Evolutionary conservation across 2,888 invertebrate species (phyloP).

Genomic region (Dolichopus griseipennis): DNA sequence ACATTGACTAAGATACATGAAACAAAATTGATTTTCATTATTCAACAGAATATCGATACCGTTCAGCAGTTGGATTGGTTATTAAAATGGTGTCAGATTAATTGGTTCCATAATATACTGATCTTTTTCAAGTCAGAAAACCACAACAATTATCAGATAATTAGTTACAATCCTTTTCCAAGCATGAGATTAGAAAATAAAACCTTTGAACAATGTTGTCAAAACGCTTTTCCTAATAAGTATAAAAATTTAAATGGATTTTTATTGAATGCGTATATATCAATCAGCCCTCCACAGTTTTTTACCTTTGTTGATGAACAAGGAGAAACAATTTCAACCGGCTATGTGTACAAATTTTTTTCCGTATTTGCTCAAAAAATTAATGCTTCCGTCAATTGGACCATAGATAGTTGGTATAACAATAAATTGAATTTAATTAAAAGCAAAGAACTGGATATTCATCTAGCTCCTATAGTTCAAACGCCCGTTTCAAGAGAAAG

Average conservation of each 20-base stretch:
- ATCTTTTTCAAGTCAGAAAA: neutral
- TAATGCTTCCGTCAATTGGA: neutral
- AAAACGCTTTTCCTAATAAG: neutral
- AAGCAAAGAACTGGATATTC: neutral
- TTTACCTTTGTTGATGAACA: neutral
- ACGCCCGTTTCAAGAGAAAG: neutral
- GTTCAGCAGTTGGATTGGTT: neutral
- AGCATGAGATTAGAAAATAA: neutral
- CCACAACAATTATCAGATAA: neutral
- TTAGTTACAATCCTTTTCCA: neutral
- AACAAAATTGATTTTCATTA: neutral
- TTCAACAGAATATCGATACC: neutral
- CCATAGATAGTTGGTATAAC: neutral
- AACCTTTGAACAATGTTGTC: neutral
- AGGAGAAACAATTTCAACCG: neutral
- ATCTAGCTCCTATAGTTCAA: neutral
- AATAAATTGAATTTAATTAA: neutral
- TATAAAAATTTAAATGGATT: neutral
- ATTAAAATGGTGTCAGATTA: neutral
- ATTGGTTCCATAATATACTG: neutral
- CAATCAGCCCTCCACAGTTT: neutral
- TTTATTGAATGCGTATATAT: neutral
- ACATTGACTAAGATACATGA: neutral
- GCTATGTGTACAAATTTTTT: neutral
- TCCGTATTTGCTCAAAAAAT: neutral